Evolutionary conservation across 2,797 vertebrate species (phyloP).

Genomic region (Cottoperca gobio): DNA sequence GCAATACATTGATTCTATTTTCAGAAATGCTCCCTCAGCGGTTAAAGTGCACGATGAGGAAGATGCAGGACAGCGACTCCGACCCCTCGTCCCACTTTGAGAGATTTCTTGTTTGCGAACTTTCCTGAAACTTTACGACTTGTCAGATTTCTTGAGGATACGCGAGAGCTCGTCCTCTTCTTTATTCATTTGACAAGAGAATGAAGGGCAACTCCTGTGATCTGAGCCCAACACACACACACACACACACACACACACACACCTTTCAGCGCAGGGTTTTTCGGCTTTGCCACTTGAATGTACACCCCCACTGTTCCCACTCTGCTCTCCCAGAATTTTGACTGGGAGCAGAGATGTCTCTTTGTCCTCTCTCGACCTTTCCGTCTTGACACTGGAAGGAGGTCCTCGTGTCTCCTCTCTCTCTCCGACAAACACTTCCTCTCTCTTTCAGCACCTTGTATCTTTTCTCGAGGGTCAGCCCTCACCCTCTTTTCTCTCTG

Average conservation of each 20-base stretch:
- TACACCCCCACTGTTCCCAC: conserved; percentile 16
- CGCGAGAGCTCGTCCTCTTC: not conserved
- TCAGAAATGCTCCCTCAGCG: not conserved
- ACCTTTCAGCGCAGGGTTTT: conserved; percentile 41
- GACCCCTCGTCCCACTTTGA: not conserved
- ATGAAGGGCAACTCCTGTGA: conserved; percentile 43
- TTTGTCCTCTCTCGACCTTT: not conserved
- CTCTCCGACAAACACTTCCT: conserved; percentile 12
- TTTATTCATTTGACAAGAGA: conserved; percentile 46
- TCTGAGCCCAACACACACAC: conserved; percentile 20
- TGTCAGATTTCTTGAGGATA: conserved; percentile 11
- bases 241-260: conserved; percentile 35
- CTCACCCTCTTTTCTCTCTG: not conserved
- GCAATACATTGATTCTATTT: not conserved
- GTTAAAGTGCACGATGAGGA: not conserved
- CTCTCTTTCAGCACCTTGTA: not conserved
- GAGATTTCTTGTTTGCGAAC: not conserved
- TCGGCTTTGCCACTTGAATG: conserved; percentile 66
- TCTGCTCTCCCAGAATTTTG: not conserved
- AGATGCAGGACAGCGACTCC: not conserved
- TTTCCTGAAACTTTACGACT: not conserved
- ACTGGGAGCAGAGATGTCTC: not conserved
- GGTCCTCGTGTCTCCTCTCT: not conserved
- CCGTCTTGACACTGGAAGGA: not conserved
- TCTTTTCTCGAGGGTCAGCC: not conserved